Base-by-base conservation (phyloP, 2,888 invertebrate species). In the Fragum whitleyi region DNA sequence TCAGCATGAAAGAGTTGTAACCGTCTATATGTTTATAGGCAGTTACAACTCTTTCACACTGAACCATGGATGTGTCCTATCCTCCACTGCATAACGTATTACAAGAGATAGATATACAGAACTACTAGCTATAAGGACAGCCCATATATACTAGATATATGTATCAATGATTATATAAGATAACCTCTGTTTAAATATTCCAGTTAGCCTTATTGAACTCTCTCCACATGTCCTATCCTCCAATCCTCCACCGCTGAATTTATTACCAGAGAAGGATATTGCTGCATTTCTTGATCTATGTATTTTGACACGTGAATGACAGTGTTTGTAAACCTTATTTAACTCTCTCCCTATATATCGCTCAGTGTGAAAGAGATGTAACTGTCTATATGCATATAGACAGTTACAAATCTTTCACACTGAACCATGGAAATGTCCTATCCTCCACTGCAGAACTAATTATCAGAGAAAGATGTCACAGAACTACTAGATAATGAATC, bases 281-380 rank as follows among this genome's bases (percentile, higher is more conserved):
- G 97, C 97, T 9, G 97, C 97, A 1, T 96, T 96, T 89, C 94
- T 98, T n/a, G n/a, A n/a, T n/a, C n/a, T n/a, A n/a, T n/a, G n/a
- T n/a, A n/a, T n/a, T n/a, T n/a, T n/a, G n/a, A n/a, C n/a, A n/a
- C n/a, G n/a, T n/a, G n/a, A n/a, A n/a, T n/a, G n/a, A n/a, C n/a
- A n/a, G n/a, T n/a, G n/a, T n/a, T n/a, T n/a, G n/a, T n/a, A n/a
- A n/a, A n/a, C n/a, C n/a, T n/a, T n/a, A n/a, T n/a, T n/a, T n/a
- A n/a, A n/a, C n/a, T n/a, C n/a, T n/a, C n/a, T n/a, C n/a, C n/a
- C n/a, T n/a, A 96, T n/a, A n/a, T n/a, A n/a, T n/a, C n/a, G n/a
- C n/a, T n/a, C n/a, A n/a, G n/a, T n/a, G n/a, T n/a, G n/a, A n/a
- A n/a, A n/a, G n/a, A n/a, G n/a, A n/a, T n/a, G n/a, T n/a, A n/a